These are phyloP conservation scores for Menura novaehollandiae DNA, from an alignment of 2,113 vertebrate genomes.

Conservation along the genomic window DNA sequence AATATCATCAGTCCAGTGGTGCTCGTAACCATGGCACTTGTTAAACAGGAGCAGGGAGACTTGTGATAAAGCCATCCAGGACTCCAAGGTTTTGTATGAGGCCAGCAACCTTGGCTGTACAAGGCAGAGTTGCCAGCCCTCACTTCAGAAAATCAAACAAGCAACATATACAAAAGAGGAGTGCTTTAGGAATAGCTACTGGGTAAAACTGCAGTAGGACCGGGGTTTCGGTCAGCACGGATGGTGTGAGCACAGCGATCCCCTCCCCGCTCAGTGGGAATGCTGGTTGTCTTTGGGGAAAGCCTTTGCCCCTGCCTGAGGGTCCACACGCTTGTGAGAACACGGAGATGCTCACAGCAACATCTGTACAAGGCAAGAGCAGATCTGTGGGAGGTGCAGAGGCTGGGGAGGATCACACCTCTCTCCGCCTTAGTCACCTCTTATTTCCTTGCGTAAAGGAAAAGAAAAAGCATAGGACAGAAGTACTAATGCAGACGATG, in stretches of 20 bases:
- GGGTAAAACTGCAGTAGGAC: background rate
- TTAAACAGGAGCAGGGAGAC: conserved; percentile 66
- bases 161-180: background rate
- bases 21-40: conserved; percentile 83
- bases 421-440: background rate
- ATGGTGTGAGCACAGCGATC: accelerated
- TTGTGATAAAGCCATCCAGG: conserved; percentile 71
- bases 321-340: accelerated
- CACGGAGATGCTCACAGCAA: background rate
- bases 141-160: background rate
- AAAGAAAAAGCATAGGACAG: background rate
- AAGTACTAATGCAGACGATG: background rate
- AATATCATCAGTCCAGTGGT: conserved; percentile 78
- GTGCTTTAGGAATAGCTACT: background rate
- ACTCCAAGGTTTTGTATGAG: conserved; percentile 42
- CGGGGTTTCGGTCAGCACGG: background rate
- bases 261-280: background rate
- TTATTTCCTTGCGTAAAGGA: background rate
- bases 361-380: accelerated
- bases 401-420: background rate
- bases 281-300: background rate
- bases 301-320: background rate
- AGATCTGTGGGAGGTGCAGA: background rate
- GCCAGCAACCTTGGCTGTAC: conserved; percentile 9
- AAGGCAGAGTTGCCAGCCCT: background rate